Percentiles rank a stretch among this genome's conserved stretches.
phyloP scores from a whole-genome alignment of 2,797 vertebrate species.

The Tenualosa thibaudeaui region DNA sequence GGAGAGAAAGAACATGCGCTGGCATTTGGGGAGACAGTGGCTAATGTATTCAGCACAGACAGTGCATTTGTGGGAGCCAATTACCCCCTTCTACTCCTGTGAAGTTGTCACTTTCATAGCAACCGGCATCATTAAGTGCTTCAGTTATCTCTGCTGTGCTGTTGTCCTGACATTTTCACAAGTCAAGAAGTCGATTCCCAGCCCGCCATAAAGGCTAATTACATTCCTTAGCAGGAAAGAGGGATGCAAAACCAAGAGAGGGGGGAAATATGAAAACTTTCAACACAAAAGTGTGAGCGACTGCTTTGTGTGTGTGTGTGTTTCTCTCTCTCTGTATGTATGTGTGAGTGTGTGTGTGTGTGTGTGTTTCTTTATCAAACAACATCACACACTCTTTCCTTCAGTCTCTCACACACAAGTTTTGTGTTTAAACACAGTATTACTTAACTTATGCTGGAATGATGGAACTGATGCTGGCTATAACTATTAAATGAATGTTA shows the following conservation, averaged over 20 bases:
- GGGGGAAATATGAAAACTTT: neutral
- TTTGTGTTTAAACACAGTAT: neutral
- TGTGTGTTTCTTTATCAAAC: neutral
- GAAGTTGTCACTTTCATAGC: conserved; percentile 72
- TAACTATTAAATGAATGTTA: neutral
- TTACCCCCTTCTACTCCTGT: conserved; percentile 62
- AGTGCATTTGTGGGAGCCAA: conserved; percentile 64
- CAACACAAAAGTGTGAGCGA: neutral
- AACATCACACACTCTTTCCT: neutral
- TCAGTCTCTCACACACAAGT: neutral
- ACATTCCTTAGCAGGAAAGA: conserved; percentile 42
- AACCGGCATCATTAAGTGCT: conserved; percentile 66
- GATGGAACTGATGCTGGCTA: neutral
- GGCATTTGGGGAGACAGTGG: conserved; percentile 69
- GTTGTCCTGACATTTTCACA: conserved; percentile 68
- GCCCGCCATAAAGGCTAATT: conserved; percentile 56
- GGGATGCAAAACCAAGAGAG: conserved; percentile 25
- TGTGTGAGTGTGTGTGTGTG: neutral
- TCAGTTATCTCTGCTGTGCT: conserved; percentile 66
- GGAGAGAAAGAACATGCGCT: conserved; percentile 68
- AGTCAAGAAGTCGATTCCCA: conserved; percentile 47
- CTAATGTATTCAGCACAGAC: conserved; percentile 69
- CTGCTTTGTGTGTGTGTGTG: neutral
- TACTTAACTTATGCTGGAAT: neutral
- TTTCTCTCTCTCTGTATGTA: neutral